Conservation (phyloP, 2,888 invertebrate species). For the Scaptomyza parva region DNA sequence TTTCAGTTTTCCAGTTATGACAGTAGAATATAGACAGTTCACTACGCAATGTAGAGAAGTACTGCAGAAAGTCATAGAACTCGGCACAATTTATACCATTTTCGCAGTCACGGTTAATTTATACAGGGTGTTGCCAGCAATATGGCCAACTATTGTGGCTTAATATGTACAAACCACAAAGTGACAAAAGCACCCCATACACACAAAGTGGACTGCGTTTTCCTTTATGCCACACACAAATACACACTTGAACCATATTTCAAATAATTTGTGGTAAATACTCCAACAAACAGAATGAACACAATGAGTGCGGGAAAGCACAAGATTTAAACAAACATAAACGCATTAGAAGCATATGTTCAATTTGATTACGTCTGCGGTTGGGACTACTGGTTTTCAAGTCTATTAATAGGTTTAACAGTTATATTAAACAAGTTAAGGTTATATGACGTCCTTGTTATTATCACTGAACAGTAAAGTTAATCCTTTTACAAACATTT, state of each 20-base stretch:
- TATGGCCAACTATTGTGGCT: conserved; percentile 9
- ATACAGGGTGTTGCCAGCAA: conserved; percentile 59
- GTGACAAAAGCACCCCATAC: conserved; percentile 53
- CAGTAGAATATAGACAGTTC: conserved; percentile 33
- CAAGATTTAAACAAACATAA: conserved; percentile 66
- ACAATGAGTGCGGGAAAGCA: conserved; percentile 42
- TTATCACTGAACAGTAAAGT: not conserved
- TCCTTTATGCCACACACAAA: conserved; percentile 59
- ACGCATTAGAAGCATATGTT: conserved; percentile 67
- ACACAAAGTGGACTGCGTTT: conserved; percentile 55
- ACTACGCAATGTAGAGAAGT: conserved; percentile 34
- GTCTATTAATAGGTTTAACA: conserved; percentile 38
- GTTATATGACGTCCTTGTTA: conserved; percentile 7
- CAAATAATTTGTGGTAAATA: conserved; percentile 76
- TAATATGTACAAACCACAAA: conserved; percentile 21
- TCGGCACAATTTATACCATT: conserved; percentile 56
- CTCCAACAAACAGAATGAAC: conserved; percentile 64
- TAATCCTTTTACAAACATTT: not conserved
- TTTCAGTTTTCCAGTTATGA: not conserved
- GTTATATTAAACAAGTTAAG: conserved; percentile 1
- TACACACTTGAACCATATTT: conserved; percentile 66
- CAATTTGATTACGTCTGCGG: conserved; percentile 52
- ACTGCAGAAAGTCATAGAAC: conserved; percentile 42
- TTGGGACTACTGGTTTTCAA: conserved; percentile 14
- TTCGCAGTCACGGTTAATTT: not conserved